Percentiles rank a stretch among this genome's conserved stretches.
phyloP scores from a whole-genome alignment of 1,140 invertebrate species.

The Trialeurodes vaporariorum region DNA sequence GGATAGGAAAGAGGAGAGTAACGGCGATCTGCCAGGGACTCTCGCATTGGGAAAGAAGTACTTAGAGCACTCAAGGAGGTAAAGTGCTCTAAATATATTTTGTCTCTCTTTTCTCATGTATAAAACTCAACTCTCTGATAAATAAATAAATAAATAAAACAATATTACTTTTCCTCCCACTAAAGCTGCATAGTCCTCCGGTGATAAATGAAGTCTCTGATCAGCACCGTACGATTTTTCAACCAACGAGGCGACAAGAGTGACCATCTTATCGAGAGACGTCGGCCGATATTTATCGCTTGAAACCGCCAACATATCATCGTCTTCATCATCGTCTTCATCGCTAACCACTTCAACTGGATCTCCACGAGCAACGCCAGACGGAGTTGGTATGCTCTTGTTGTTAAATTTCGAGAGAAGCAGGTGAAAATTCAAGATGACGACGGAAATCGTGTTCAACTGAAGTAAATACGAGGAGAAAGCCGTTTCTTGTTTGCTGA shows the following conservation, averaged over 20 bases:
- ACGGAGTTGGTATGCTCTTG: not conserved
- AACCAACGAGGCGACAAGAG: constrained; percentile 71
- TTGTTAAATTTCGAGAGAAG: not conserved
- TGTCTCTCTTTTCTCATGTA: too few relatives aligned
- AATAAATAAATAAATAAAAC: constrained; percentile 13
- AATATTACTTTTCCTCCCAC: constrained; percentile 66
- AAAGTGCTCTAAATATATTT: too few relatives aligned
- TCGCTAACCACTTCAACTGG: constrained; percentile 48
- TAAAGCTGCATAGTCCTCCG: constrained; percentile 67
- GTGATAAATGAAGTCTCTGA: constrained; percentile 56
- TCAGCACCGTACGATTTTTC: constrained; percentile 72
- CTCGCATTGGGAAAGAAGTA: too few relatives aligned
- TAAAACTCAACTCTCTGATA: too few relatives aligned
- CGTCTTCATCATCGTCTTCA: constrained; percentile 71
- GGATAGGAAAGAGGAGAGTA: too few relatives aligned
- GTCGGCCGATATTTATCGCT: constrained; percentile 71
- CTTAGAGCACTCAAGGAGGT: too few relatives aligned
- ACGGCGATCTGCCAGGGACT: too few relatives aligned
- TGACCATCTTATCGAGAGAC: constrained; percentile 93
- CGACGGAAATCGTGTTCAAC: not conserved
- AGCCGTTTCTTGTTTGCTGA: constrained; percentile 70
- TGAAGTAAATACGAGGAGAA: not conserved
- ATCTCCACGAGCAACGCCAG: not conserved
- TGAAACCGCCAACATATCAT: constrained; percentile 43
- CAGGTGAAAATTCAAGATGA: not conserved